Evolutionary conservation across 2,888 invertebrate species (phyloP).

Genomic region (Oithona nana): DNA sequence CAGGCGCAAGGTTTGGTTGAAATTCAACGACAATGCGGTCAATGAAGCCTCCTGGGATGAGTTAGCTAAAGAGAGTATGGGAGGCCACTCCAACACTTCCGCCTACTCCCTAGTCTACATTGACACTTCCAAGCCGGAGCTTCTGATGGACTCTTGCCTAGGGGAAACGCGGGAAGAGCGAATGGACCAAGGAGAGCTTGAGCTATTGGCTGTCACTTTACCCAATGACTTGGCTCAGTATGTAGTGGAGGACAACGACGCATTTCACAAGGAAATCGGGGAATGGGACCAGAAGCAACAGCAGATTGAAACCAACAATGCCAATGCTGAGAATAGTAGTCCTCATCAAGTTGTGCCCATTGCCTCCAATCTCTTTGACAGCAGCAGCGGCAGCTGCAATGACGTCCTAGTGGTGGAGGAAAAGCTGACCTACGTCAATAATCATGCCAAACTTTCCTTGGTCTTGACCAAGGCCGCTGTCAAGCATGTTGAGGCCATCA

Average conservation of each 20-base stretch:
- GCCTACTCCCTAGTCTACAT: constrained; percentile 33
- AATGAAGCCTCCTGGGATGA: constrained; percentile 30
- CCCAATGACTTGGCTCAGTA: constrained; percentile 25
- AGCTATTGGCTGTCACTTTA: neutral
- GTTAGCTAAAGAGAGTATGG: constrained; percentile 29
- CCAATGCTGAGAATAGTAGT: too few relatives aligned
- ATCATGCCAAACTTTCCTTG: constrained; percentile 1
- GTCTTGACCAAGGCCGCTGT: neutral
- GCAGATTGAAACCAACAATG: constrained; percentile 19
- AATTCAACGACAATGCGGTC: constrained; percentile 32
- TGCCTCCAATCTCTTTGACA: too few relatives aligned
- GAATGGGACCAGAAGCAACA: constrained; percentile 27
- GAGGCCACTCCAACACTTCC: constrained; percentile 31
- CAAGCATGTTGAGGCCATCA: neutral
- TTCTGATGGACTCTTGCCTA: neutral
- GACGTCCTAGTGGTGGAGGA: constrained; percentile 3
- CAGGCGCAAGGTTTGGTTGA: constrained; percentile 26
- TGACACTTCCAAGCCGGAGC: constrained; percentile 24
- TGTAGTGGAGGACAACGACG: constrained; percentile 27
- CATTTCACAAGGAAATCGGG: constrained; percentile 26
- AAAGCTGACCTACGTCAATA: constrained; percentile 7
- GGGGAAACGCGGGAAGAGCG: neutral
- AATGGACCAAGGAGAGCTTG: neutral
- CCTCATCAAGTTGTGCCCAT: too few relatives aligned
- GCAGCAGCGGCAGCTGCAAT: too few relatives aligned